These are phyloP conservation scores for Drosophila mojavensis DNA, from an alignment of 1,140 invertebrate genomes.

Conservation along the genomic window DNA sequence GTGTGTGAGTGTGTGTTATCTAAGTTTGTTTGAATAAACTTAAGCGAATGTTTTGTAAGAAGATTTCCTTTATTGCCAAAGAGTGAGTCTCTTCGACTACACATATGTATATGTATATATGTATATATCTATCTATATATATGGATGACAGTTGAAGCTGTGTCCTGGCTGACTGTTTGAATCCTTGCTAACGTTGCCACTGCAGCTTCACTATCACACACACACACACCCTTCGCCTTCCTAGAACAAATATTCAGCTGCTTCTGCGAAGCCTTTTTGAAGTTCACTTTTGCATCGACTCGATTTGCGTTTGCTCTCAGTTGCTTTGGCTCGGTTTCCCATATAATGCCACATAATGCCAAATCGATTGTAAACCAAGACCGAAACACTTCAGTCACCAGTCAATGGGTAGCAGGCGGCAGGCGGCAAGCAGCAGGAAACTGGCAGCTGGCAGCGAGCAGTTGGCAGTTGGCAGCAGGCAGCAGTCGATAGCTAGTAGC, in stretches of 20 bases:
- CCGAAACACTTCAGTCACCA: constrained; percentile 43
- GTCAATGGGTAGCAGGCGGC: neutral
- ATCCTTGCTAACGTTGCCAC: constrained; percentile 16
- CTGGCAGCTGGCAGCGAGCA: constrained; percentile 12
- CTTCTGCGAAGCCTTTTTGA: constrained; percentile 42
- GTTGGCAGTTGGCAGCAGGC: neutral
- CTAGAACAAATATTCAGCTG: constrained; percentile 5
- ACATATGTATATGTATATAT: constrained; percentile 39
- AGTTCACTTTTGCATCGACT: constrained; percentile 63
- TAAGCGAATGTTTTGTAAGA: constrained; percentile 83
- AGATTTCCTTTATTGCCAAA: constrained; percentile 80
- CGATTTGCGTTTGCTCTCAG: constrained; percentile 37
- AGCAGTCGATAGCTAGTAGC: constrained; percentile 1
- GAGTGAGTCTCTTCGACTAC: constrained; percentile 47
- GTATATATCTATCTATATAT: constrained; percentile 51
- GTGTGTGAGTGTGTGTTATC: constrained; percentile 59
- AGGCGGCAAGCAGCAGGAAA: neutral
- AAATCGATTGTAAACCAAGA: constrained; percentile 68
- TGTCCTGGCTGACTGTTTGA: neutral
- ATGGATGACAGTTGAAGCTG: neutral
- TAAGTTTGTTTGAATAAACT: constrained; percentile 83
- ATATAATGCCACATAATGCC: constrained; percentile 80
- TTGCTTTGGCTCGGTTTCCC: constrained; percentile 49
- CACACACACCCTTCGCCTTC: neutral
- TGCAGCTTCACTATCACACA: constrained; percentile 25